Percentiles rank a stretch among this genome's conserved stretches.
These are phyloP conservation scores for Chitala chitala DNA, from an alignment of 2,113 vertebrate genomes.

Conservation along the genomic window DNA sequence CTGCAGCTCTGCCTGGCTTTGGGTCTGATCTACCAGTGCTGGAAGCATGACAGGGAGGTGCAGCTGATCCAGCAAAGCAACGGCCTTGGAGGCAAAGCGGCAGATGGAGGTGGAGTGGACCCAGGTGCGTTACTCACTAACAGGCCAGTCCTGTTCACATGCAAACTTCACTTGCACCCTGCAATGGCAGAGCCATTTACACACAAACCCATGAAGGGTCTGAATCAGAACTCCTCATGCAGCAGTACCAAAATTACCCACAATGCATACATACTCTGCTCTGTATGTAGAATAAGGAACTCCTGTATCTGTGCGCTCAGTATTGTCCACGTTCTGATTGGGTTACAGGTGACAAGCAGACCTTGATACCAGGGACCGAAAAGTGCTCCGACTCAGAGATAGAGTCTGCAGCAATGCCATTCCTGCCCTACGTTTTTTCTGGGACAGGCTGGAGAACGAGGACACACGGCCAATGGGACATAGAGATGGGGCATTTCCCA, in stretches of 20 bases:
- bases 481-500: neutral
- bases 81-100: neutral
- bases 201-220: neutral
- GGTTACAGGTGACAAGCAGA: too few species aligned
- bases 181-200: neutral
- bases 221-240: too few species aligned
- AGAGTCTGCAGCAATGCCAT: neutral
- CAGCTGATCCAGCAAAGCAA: neutral
- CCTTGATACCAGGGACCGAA: too few species aligned
- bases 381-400: neutral
- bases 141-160: neutral
- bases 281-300: too few species aligned
- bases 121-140: neutral
- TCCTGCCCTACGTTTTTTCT: neutral
- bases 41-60: neutral
- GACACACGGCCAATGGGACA: neutral
- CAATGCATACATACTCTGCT: too few species aligned
- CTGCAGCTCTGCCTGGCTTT: slow-evolving; percentile 9
- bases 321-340: too few species aligned
- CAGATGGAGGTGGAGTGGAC: neutral
- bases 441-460: neutral
- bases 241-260: too few species aligned
- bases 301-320: too few species aligned
- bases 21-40: neutral
- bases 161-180: neutral